These are phyloP conservation scores for Cotesia congregata DNA, from an alignment of 2,888 invertebrate species.

Conservation along the genomic window DNA sequence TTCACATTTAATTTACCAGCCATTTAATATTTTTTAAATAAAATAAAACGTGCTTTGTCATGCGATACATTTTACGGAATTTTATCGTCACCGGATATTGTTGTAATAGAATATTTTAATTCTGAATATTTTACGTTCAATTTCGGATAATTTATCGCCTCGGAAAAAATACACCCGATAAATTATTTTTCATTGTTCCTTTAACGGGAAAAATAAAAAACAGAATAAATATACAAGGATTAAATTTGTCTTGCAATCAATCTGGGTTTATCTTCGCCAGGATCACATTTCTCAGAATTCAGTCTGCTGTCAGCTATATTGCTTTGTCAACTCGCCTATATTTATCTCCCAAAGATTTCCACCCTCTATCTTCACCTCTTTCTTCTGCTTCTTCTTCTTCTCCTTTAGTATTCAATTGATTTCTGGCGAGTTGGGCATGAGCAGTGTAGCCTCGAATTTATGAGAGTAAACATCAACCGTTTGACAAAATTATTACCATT, in stretches of 20 bases:
- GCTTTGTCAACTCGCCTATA: constrained; percentile 21
- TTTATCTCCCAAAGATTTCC: constrained; percentile 1
- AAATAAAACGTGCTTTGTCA: too few species aligned
- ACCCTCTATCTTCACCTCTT: neutral
- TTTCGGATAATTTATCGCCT: too few species aligned
- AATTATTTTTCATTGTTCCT: too few species aligned
- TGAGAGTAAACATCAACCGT: neutral
- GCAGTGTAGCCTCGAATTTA: constrained; percentile 1
- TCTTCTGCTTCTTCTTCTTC: constrained; percentile 6
- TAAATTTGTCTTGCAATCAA: constrained; percentile 41
- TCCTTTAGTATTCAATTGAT: neutral
- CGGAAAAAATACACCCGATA: too few species aligned
- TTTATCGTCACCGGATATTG: too few species aligned
- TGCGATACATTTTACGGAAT: too few species aligned
- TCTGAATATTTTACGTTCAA: too few species aligned
- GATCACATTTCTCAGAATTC: constrained; percentile 48
- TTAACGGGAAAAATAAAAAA: neutral
- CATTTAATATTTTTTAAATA: too few species aligned
- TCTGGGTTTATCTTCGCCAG: constrained; percentile 49
- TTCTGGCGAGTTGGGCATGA: neutral
- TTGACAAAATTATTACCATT: neutral
- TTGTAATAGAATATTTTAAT: too few species aligned
- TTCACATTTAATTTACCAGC: too few species aligned
- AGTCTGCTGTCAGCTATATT: constrained; percentile 34
- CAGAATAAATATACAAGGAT: neutral